These are phyloP conservation scores for Drosophila lacertosa DNA, from an alignment of 1,140 invertebrate species.

Conservation along the genomic window DNA sequence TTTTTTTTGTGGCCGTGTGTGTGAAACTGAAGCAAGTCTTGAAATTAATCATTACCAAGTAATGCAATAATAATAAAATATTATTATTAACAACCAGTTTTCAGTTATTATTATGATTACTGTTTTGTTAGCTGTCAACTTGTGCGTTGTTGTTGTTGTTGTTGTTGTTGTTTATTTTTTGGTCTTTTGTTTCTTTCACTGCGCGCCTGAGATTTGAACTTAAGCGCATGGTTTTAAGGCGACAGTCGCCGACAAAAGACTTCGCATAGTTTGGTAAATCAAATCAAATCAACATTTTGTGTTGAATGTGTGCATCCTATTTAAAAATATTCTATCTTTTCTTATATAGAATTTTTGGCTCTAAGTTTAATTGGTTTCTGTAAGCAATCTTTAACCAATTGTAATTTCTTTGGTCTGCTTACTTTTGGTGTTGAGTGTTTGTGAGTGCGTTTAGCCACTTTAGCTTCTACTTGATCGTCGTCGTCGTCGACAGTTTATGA, in stretches of 20 bases:
- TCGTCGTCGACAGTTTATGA: constrained; percentile 70
- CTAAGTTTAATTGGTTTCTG: neutral
- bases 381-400: too few species aligned
- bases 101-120: constrained; percentile 57
- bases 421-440: constrained; percentile 49
- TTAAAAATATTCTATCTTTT: too few species aligned
- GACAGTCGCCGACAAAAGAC: constrained; percentile 43
- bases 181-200: constrained; percentile 19
- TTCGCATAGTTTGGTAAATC: neutral
- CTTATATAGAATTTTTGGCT: neutral
- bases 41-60: constrained; percentile 75
- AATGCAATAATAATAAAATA: constrained; percentile 80
- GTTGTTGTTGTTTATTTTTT: constrained; percentile 20
- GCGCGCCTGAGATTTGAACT: constrained; percentile 32
- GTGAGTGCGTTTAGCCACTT: constrained; percentile 42
- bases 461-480: constrained; percentile 33
- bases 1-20: constrained; percentile 2
- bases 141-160: constrained; percentile 24
- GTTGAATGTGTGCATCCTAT: too few species aligned
- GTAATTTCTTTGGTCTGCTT: neutral
- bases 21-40: constrained; percentile 52
- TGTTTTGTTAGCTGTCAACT: constrained; percentile 57
- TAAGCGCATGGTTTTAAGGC: constrained; percentile 11
- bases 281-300: neutral
- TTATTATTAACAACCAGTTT: constrained; percentile 76